Percentiles rank a stretch among this genome's conserved stretches.
Evolutionary conservation across 1,140 invertebrate species (phyloP).

Genomic region (Drosophila gunungcola): DNA sequence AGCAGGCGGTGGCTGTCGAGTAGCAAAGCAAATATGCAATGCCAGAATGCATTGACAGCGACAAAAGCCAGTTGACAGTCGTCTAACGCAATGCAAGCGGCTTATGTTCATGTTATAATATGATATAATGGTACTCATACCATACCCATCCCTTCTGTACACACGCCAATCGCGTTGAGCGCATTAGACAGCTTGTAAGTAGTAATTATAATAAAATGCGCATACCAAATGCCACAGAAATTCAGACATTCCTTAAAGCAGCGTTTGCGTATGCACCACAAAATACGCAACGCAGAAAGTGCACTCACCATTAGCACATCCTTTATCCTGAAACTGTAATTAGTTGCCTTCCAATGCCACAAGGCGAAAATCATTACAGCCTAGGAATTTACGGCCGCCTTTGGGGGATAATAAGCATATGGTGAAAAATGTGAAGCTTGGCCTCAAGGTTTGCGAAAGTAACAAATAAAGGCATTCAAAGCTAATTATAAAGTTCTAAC

Average conservation of each 20-base stretch:
- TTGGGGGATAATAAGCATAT: not conserved
- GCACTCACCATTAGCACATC: conserved; percentile 34
- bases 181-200: conserved; percentile 59
- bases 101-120: conserved; percentile 49
- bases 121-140: conserved; percentile 23
- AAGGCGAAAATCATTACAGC: conserved; percentile 19
- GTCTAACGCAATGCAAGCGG: conserved; percentile 33
- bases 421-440: not conserved
- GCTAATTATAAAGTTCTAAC: not conserved
- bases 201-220: conserved; percentile 75
- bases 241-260: conserved; percentile 42
- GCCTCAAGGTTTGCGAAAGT: not conserved
- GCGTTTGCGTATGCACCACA: conserved; percentile 9
- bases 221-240: conserved; percentile 48
- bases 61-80: conserved; percentile 19
- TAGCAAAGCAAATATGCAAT: conserved; percentile 53
- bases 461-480: conserved; percentile 2
- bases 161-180: conserved; percentile 40
- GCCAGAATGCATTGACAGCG: conserved; percentile 63
- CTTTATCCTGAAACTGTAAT: conserved; percentile 24
- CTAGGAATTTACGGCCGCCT: conserved; percentile 10
- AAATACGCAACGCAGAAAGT: conserved; percentile 21
- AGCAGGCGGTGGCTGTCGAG: conserved; percentile 37
- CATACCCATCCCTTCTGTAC: not conserved
- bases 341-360: conserved; percentile 15